phyloP scores from a whole-genome alignment of 2,797 vertebrate species.

The Pantherophis alleghaniensis region DNA sequence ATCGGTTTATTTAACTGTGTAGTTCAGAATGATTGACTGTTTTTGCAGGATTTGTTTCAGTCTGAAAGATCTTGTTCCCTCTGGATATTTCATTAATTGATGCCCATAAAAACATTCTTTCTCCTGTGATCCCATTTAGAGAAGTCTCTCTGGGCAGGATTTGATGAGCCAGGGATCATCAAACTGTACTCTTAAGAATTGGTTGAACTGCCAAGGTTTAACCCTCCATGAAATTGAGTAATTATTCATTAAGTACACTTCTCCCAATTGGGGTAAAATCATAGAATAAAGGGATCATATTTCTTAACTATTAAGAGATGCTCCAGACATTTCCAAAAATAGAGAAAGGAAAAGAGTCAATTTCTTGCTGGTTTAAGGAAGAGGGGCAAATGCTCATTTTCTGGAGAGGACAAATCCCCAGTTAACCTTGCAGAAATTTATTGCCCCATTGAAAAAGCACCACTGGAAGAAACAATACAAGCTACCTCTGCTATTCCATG shows the following conservation, averaged over 20 bases:
- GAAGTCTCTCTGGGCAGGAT: not conserved
- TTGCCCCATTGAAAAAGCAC: not conserved
- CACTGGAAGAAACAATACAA: not conserved
- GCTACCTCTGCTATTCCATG: not conserved
- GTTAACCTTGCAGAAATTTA: not conserved
- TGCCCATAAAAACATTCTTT: not conserved
- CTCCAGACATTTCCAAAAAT: not conserved
- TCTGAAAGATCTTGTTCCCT: not conserved
- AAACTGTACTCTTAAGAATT: constrained; percentile 1
- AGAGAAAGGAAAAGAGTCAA: not conserved
- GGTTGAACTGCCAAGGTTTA: not conserved
- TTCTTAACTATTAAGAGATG: not conserved
- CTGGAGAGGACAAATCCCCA: too few relatives aligned
- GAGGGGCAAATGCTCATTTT: not conserved
- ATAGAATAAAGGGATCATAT: not conserved
- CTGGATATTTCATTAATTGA: constrained; percentile 2
- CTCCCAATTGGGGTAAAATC: not conserved
- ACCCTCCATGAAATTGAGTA: not conserved
- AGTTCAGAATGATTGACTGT: not conserved
- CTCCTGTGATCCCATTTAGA: not conserved
- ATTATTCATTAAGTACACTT: not conserved
- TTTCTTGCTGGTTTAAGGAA: not conserved
- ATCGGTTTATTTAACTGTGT: not conserved
- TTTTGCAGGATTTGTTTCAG: not conserved
- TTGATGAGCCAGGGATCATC: constrained; percentile 16